Conservation (phyloP, 1,140 invertebrate species). For the Zaprionus gabonicus region DNA sequence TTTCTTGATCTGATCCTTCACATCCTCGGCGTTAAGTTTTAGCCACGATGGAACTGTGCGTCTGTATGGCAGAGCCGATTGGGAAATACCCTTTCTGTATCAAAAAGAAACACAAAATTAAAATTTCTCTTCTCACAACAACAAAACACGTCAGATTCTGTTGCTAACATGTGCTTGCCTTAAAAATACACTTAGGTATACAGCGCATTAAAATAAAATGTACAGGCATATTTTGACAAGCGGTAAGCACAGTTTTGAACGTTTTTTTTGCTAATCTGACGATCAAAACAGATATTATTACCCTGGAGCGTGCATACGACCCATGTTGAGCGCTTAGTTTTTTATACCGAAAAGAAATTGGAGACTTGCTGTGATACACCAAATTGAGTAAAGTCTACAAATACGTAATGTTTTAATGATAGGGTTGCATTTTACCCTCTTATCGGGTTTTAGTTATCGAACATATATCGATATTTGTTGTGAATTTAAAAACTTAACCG, state of each 20-base stretch:
- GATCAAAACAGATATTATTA: conserved; percentile 43
- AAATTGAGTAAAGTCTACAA: conserved; percentile 45
- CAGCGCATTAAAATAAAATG: not conserved
- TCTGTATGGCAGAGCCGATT: conserved; percentile 99
- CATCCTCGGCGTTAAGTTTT: conserved; percentile 98
- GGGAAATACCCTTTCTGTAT: conserved; percentile 99
- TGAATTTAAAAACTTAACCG: not conserved
- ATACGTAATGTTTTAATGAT: not conserved
- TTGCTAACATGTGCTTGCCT: conserved; percentile 68
- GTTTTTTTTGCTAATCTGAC: conserved; percentile 5
- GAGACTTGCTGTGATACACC: conserved; percentile 50
- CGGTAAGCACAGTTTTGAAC: conserved; percentile 36
- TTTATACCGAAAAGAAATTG: conserved; percentile 73
- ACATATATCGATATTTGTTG: not conserved
- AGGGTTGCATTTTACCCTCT: not conserved
- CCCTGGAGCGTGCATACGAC: conserved; percentile 78
- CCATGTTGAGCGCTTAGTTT: conserved; percentile 72
- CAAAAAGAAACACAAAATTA: conserved; percentile 81
- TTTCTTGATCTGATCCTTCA: conserved; percentile 99
- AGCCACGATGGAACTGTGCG: conserved; percentile 99
- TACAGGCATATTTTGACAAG: not conserved
- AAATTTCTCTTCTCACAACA: not conserved
- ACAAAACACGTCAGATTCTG: conserved; percentile 33
- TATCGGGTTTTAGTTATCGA: not conserved
- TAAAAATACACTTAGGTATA: conserved; percentile 2